Conservation (phyloP, 2,888 invertebrate genomes). For the Acronicta leporina region DNA sequence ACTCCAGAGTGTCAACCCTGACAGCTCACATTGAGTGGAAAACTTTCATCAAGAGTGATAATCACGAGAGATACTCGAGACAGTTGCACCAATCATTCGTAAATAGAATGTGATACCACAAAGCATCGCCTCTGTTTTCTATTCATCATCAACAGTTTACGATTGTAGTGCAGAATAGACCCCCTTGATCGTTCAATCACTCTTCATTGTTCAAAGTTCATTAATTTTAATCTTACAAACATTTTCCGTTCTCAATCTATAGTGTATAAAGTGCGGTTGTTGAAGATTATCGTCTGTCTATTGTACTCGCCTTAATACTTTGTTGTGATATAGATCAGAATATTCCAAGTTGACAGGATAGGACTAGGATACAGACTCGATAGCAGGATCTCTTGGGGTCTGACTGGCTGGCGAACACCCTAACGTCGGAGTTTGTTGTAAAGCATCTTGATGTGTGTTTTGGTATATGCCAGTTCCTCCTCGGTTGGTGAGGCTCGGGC, state of each 20-base stretch:
- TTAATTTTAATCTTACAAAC: slow-evolving; percentile 30
- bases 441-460: too few species aligned
- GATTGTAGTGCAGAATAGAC: slow-evolving; percentile 18
- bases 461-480: too few species aligned
- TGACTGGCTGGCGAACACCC: too few species aligned
- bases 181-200: slow-evolving; percentile 33
- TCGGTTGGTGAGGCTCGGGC: too few species aligned
- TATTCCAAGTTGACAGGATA: slow-evolving; percentile 19
- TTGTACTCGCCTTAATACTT: slow-evolving; percentile 17
- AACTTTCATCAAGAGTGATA: slow-evolving; percentile 35
- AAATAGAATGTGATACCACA: slow-evolving; percentile 19
- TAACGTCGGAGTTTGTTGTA: too few species aligned
- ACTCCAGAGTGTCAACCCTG: background rate
- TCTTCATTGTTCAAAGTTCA: slow-evolving; percentile 21
- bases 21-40: slow-evolving; percentile 23
- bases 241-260: slow-evolving; percentile 35
- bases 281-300: slow-evolving; percentile 12
- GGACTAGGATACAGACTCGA: too few species aligned
- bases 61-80: slow-evolving; percentile 2
- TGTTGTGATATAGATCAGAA: slow-evolving; percentile 20
- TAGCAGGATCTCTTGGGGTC: too few species aligned
- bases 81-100: slow-evolving; percentile 26
- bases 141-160: slow-evolving; percentile 15
- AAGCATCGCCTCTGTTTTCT: slow-evolving; percentile 22
- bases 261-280: slow-evolving; percentile 17